These are phyloP conservation scores for Ambastaia sidthimunki DNA, from an alignment of 2,797 vertebrate genomes.

Conservation along the genomic window DNA sequence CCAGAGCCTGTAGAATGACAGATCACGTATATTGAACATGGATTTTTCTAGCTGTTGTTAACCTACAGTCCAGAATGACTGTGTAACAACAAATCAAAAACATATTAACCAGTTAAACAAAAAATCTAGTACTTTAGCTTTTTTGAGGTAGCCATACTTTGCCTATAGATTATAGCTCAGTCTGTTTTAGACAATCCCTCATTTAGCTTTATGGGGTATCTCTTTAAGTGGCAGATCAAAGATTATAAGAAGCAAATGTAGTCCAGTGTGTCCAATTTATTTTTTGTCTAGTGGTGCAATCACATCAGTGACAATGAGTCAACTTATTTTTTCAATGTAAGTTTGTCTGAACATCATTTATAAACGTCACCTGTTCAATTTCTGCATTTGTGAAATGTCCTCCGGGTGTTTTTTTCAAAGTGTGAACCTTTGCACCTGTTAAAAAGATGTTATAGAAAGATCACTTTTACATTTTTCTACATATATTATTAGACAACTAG, in stretches of 20 bases:
- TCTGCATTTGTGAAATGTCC: slow-evolving; percentile 82
- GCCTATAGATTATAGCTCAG: too few relatives aligned
- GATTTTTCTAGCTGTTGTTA: slow-evolving; percentile 6
- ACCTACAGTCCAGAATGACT: neutral
- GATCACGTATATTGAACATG: neutral
- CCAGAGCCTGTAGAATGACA: slow-evolving; percentile 76
- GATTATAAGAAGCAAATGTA: neutral
- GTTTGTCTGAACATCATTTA: neutral
- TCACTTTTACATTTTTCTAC: too few relatives aligned
- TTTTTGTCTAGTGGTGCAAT: neutral
- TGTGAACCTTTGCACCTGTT: slow-evolving; percentile 86
- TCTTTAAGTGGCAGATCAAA: too few relatives aligned
- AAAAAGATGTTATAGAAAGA: slow-evolving; percentile 9
- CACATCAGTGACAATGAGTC: neutral
- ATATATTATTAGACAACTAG: neutral
- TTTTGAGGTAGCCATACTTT: too few relatives aligned
- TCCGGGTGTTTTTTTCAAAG: slow-evolving; percentile 83
- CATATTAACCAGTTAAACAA: neutral
- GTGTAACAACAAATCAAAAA: neutral
- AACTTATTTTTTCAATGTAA: neutral
- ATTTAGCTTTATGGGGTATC: too few relatives aligned
- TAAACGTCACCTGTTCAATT: slow-evolving; percentile 81
- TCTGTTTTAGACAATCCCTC: too few relatives aligned
- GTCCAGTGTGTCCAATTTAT: neutral
- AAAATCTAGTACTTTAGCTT: too few relatives aligned